phyloP scores from a whole-genome alignment of 2,888 invertebrate species.

The Masnerella sp. region DNA sequence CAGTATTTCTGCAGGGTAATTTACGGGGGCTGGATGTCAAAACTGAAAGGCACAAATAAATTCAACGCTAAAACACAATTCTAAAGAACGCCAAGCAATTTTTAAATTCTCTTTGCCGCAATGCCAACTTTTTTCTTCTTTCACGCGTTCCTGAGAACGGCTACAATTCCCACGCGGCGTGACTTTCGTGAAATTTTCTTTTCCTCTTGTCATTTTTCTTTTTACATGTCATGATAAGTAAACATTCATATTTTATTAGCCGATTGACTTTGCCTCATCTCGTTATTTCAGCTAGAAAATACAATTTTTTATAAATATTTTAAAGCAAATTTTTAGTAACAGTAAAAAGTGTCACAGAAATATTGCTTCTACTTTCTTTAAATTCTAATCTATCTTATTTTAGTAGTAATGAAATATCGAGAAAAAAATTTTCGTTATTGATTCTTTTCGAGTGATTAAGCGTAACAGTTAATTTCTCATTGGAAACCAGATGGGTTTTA shows the following conservation, averaged over 20 bases:
- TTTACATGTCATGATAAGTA: neutral
- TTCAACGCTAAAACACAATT: slow-evolving; percentile 49
- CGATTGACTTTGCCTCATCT: too few relatives aligned
- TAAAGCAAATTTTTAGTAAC: too few relatives aligned
- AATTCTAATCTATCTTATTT: too few relatives aligned
- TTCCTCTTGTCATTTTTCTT: neutral
- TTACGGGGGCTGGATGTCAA: slow-evolving; percentile 28
- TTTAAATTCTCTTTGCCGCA: slow-evolving; percentile 56
- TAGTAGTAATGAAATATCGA: too few relatives aligned
- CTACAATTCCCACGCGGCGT: slow-evolving; percentile 42
- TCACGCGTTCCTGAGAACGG: slow-evolving; percentile 25
- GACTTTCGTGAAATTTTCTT: slow-evolving; percentile 23
- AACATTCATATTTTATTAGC: too few relatives aligned
- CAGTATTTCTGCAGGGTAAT: slow-evolving; percentile 36
- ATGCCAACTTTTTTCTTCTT: slow-evolving; percentile 46
- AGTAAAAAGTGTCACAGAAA: too few relatives aligned
- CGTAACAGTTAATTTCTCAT: neutral
- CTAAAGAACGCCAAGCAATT: slow-evolving; percentile 47
- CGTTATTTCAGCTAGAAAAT: too few relatives aligned
- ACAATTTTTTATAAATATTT: too few relatives aligned
- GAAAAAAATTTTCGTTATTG: neutral
- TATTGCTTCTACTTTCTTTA: neutral
- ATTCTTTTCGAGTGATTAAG: neutral
- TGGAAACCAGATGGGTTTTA: neutral
- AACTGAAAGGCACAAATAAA: slow-evolving; percentile 49